Percentiles rank a stretch among this genome's conserved stretches.
These are phyloP conservation scores for Smithornis capensis DNA, from an alignment of 2,113 vertebrate species.

Conservation along the genomic window DNA sequence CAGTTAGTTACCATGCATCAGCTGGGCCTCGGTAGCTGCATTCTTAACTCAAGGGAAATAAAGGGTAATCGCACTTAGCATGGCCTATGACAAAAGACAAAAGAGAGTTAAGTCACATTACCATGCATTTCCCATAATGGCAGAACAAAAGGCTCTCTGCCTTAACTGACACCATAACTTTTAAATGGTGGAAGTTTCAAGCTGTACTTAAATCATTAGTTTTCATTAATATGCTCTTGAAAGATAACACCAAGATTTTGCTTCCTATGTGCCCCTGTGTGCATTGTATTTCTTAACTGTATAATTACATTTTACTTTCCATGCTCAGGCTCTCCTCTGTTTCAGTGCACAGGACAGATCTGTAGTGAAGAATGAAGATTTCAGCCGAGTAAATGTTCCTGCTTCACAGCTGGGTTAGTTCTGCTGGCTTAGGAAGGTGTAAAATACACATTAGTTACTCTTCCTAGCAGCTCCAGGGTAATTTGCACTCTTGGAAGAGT, in stretches of 20 bases:
- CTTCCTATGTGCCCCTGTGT: not conserved
- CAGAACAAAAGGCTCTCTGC: not conserved
- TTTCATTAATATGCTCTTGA: not conserved
- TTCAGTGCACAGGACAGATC: not conserved
- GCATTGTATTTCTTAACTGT: not conserved
- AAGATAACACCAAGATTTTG: not conserved
- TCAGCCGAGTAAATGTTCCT: not conserved
- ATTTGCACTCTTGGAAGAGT: not conserved
- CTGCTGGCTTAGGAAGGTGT: not conserved
- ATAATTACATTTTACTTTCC: not conserved
- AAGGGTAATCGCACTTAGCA: not conserved
- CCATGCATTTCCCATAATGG: not conserved
- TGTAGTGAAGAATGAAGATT: not conserved
- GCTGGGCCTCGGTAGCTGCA: not conserved
- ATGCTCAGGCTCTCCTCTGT: rapidly evolving
- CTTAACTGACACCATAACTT: not conserved
- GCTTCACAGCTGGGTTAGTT: not conserved
- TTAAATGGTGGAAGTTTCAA: not conserved
- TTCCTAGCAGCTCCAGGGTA: not conserved
- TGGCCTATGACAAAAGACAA: not conserved
- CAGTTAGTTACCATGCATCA: not conserved
- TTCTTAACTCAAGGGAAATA: not conserved
- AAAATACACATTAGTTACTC: not conserved
- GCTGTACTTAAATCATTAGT: not conserved
- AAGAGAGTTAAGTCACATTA: not conserved